Conservation (phyloP, 2,113 vertebrate genomes). For the Colius striatus region DNA sequence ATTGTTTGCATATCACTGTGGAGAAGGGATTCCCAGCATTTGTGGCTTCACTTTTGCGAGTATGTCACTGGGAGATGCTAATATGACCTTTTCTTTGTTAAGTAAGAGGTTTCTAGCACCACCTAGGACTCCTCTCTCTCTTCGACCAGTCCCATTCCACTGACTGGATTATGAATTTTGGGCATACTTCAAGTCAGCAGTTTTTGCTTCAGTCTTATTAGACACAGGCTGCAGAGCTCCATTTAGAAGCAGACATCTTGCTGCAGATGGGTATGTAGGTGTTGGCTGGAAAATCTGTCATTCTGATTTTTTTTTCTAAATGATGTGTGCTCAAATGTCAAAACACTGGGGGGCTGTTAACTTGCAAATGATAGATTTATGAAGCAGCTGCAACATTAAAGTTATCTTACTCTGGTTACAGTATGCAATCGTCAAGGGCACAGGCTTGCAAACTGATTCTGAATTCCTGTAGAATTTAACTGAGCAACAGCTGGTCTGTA, state of each 20-base stretch:
- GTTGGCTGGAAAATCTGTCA: not conserved
- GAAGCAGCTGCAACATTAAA: not conserved
- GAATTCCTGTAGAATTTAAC: conserved; percentile 19
- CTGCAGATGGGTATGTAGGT: not conserved
- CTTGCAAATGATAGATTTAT: not conserved
- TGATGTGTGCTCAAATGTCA: not conserved
- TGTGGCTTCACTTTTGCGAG: not conserved
- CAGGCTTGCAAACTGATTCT: not conserved
- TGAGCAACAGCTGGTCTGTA: conserved; percentile 42
- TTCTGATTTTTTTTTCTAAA: not conserved
- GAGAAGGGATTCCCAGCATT: not conserved
- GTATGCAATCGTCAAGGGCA: not conserved
- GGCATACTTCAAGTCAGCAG: not conserved
- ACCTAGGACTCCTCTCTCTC: conserved; percentile 8
- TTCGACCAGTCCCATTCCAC: not conserved
- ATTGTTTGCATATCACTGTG: not conserved
- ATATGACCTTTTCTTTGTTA: conserved; percentile 57
- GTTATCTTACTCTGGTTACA: not conserved
- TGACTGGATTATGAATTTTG: conserved; percentile 2
- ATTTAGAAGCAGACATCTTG: not conserved
- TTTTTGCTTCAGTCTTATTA: not conserved
- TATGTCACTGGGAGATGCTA: conserved; percentile 38
- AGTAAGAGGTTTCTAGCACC: conserved; percentile 39
- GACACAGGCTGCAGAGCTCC: not conserved
- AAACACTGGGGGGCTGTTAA: not conserved